Conservation (phyloP, 2,888 invertebrate species). For the Lymantria dispar region DNA sequence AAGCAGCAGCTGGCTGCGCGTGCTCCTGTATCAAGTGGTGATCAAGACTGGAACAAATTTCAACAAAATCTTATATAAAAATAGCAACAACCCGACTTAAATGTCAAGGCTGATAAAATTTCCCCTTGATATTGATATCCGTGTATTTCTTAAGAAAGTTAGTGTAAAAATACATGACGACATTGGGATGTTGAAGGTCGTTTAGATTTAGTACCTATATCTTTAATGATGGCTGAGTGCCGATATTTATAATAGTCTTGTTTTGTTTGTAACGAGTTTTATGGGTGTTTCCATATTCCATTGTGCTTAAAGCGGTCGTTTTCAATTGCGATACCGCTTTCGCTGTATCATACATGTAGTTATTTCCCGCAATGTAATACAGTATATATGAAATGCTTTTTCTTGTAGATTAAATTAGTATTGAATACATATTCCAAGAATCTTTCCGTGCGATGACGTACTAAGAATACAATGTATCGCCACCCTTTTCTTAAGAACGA, state of each 20-base stretch:
- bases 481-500: too few species aligned
- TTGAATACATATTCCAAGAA: too few species aligned
- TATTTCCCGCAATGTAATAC: too few species aligned
- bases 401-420: too few species aligned
- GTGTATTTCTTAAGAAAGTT: slow-evolving; percentile 37
- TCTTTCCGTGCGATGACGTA: too few species aligned
- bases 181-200: slow-evolving; percentile 32
- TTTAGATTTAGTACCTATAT: slow-evolving; percentile 33
- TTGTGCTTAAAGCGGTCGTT: background rate
- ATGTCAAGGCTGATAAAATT: slow-evolving; percentile 38
- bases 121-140: slow-evolving; percentile 41
- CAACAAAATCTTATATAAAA: slow-evolving; percentile 32
- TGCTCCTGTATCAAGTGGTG: slow-evolving; percentile 90
- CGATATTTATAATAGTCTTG: slow-evolving; percentile 4
- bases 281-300: slow-evolving; percentile 10
- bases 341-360: slow-evolving; percentile 4
- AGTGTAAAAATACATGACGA: slow-evolving; percentile 22
- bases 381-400: too few species aligned
- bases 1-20: slow-evolving; percentile 89
- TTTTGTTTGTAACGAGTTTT: slow-evolving; percentile 2
- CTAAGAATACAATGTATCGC: too few species aligned
- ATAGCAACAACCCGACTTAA: slow-evolving; percentile 24
- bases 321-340: background rate
- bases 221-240: slow-evolving; percentile 31
- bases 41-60: slow-evolving; percentile 87